Percentiles rank a stretch among this genome's conserved stretches.
These are phyloP conservation scores for Eilema griseolum DNA, from an alignment of 2,888 invertebrate genomes.

Conservation along the genomic window DNA sequence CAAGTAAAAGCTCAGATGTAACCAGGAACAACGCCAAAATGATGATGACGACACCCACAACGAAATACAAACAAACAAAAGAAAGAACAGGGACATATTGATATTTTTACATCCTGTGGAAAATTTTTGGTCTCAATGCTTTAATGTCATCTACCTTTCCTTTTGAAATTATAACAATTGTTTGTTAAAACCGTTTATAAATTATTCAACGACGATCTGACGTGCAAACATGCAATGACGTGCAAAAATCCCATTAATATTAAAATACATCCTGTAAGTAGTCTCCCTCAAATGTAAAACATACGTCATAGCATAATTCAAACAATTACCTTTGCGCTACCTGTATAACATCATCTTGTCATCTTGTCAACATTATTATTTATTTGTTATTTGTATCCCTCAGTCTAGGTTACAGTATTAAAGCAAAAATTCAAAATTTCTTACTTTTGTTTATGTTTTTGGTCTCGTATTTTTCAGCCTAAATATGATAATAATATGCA, in stretches of 20 bases:
- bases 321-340: not conserved
- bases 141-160: constrained; percentile 2
- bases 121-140: not conserved
- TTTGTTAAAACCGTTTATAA: not conserved
- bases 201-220: not conserved
- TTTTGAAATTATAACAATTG: constrained; percentile 6
- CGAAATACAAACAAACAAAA: not conserved
- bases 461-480: no score
- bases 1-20: not conserved
- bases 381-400: no score
- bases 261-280: not conserved
- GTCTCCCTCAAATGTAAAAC: not conserved
- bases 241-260: constrained; percentile 12
- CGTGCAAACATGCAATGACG: not conserved
- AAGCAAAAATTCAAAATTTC: no score
- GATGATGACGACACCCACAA: not conserved
- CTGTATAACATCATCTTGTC: not conserved
- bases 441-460: no score
- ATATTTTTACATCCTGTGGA: not conserved
- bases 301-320: not conserved
- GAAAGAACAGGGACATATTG: not conserved
- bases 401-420: no score
- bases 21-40: not conserved
- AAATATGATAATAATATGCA: no score
- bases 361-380: no score